Percentiles rank a stretch among this genome's conserved stretches.
Conservation (phyloP, 2,888 invertebrate genomes). For the Apamea anceps region DNA sequence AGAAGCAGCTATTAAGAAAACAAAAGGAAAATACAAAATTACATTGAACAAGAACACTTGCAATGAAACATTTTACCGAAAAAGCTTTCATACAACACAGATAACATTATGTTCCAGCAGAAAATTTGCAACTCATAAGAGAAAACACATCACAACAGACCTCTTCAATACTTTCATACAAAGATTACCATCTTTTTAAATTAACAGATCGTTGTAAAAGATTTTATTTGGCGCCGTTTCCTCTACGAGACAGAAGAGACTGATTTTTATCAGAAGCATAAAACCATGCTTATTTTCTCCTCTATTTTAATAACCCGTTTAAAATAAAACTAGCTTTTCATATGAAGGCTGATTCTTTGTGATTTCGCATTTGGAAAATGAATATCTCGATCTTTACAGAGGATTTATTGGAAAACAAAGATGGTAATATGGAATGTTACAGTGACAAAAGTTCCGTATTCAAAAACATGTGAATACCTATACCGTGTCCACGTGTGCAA, state of each 20-base stretch:
- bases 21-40: not conserved
- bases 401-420: not conserved
- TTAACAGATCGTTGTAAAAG: constrained; percentile 59
- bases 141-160: constrained; percentile 31
- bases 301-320: constrained; percentile 36
- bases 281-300: constrained; percentile 44
- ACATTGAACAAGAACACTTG: not conserved
- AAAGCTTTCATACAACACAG: not conserved
- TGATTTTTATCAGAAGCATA: constrained; percentile 33
- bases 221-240: constrained; percentile 54
- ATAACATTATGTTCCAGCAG: not conserved
- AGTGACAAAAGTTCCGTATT: no score
- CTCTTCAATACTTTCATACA: constrained; percentile 28
- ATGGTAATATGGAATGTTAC: not conserved
- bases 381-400: not conserved
- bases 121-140: constrained; percentile 14
- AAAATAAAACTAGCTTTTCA: constrained; percentile 28
- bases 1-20: not conserved
- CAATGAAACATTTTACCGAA: not conserved
- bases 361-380: not conserved
- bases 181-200: constrained; percentile 58
- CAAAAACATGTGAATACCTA: not conserved
- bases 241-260: constrained; percentile 34
- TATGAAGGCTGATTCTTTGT: not conserved
- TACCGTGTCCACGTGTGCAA: no score